Evolutionary conservation across 2,888 invertebrate genomes (phyloP), one percentile per base, ranked within the genome.

Genomic region (Chalcis sispes): DNA sequence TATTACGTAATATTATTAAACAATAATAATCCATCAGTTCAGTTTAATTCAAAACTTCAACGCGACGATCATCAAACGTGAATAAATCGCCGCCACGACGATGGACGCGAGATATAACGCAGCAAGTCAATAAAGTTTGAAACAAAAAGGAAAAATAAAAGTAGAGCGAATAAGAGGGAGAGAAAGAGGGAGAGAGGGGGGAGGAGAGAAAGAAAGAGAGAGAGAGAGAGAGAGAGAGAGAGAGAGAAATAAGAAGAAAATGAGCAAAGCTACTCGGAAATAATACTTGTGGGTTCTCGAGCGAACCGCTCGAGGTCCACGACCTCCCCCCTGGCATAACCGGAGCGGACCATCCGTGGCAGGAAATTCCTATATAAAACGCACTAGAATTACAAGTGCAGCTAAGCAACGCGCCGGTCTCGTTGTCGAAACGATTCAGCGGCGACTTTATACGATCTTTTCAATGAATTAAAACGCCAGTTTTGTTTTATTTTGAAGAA

Each of bases 291-390:
- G 61, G 29, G n/a, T 54, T 61, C 40, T 18, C 46, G 50, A 50
- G 42, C 32, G 48, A 15, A 13, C 3, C 40, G 20, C 20, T n/a
- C 71, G 61, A 52, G 71, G 61, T 71, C 52, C 71, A 62, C 71
- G 71, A 71, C 71, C 71, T 71, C 46, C 29, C 27, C 61, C 40
- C 58, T 23, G 20, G 42, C 25, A 46, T n/a, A 56, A 67, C 20
- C 42, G 40, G 52, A 54, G 67, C 40, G 13, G 29, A 46, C 23
- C 56, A 46, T 52, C 32, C 32, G 20, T 20, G n/a, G 20, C 70
- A 71, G 71, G 71, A 71, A 71, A 52, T 62, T 62, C 50, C 25
- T 23, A 71, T 40, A 52, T 50, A 52, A 61, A 61, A 27, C 25
- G 29, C 10, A 61, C 18, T 27, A 58, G 58, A 48, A 69, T 20